A percentile compares a stretch with the other conserved stretches of the same genome.
These are phyloP conservation scores for Aphelinus certus DNA, from an alignment of 1,140 invertebrate species.

Conservation along the genomic window DNA sequence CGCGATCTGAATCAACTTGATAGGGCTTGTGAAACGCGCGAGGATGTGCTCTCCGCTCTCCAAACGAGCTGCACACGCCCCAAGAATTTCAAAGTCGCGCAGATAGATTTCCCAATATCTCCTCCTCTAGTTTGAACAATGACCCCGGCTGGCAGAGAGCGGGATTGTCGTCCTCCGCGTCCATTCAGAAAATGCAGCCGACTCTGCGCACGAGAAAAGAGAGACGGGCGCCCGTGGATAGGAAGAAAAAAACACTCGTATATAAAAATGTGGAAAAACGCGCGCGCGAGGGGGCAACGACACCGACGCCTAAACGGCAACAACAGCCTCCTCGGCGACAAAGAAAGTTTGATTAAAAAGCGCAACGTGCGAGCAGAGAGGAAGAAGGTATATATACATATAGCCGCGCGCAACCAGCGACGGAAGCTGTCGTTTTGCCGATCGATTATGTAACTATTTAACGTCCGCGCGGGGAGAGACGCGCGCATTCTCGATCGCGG, in stretches of 20 bases:
- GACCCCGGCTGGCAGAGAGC: background rate
- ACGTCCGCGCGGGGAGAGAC: conserved; percentile 43
- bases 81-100: conserved; percentile 38
- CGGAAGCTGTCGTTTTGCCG: conserved; percentile 38
- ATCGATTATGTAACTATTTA: conserved; percentile 45
- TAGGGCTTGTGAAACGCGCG: background rate
- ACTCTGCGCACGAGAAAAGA: too few species aligned
- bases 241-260: background rate
- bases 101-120: conserved; percentile 44
- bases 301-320: background rate
- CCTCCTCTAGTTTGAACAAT: background rate
- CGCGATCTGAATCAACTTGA: too few species aligned
- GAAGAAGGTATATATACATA: conserved; percentile 2
- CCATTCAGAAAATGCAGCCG: background rate
- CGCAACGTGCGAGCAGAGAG: conserved; percentile 39
- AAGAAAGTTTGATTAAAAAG: conserved; percentile 27
- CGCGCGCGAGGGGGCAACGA: background rate
- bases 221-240: too few species aligned
- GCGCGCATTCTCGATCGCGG: conserved; percentile 35
- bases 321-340: background rate
- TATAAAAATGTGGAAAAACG: background rate
- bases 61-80: background rate
- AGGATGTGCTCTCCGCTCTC: too few species aligned
- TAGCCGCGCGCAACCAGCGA: background rate
- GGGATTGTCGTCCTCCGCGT: background rate